These are phyloP conservation scores for Jordanella pulchra DNA, from an alignment of 2,797 vertebrate genomes.

Conservation along the genomic window DNA sequence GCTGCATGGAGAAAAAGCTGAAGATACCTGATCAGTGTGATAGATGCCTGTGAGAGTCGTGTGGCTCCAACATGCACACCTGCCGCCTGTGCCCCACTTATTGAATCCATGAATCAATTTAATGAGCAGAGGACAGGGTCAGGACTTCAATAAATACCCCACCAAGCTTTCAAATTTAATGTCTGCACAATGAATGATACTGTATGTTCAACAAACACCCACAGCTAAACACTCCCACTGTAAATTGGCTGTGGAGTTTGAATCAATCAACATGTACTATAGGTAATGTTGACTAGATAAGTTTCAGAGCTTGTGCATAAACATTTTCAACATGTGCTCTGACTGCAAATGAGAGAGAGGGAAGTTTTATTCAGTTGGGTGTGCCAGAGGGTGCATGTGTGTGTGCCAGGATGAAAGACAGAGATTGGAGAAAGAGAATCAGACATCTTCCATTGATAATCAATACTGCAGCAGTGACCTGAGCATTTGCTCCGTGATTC, in stretches of 20 bases:
- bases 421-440: conserved; percentile 69
- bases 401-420: conserved; percentile 38
- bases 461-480: conserved; percentile 80
- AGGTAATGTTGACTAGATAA: conserved; percentile 3
- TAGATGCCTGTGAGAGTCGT: conserved; percentile 62
- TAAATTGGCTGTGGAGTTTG: conserved; percentile 34
- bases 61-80: conserved; percentile 67
- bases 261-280: conserved; percentile 20
- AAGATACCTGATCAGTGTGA: conserved; percentile 77
- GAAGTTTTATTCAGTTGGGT: conserved; percentile 27
- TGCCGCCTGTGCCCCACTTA: conserved; percentile 80
- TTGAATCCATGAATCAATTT: conserved; percentile 86
- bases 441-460: conserved; percentile 78
- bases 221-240: conserved; percentile 34
- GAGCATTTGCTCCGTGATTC: conserved; percentile 71
- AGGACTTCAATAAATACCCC: conserved; percentile 82
- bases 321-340: conserved; percentile 19
- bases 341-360: conserved; percentile 37
- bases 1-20: conserved; percentile 48
- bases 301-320: conserved; percentile 29
- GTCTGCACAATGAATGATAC: conserved; percentile 66
- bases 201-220: conserved; percentile 49
- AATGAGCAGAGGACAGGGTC: conserved; percentile 82
- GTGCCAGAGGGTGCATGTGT: conserved; percentile 9
- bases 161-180: conserved; percentile 67